Base-by-base conservation (phyloP, 2,113 vertebrate genomes). In the Cynocephalus volans region DNA sequence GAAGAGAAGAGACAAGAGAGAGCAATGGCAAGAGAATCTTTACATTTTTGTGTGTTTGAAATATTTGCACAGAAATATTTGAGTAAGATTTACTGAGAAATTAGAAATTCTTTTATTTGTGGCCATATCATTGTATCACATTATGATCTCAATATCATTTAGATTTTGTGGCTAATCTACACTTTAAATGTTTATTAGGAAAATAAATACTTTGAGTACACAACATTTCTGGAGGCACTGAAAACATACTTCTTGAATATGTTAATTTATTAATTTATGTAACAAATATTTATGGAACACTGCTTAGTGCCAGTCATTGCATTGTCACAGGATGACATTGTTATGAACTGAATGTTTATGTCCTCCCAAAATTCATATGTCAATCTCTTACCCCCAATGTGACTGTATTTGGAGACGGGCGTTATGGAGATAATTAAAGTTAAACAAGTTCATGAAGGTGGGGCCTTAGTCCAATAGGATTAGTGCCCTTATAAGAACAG, bases 171-270 rank as follows among this genome's bases (percentile, higher is more conserved):
- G 18, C 36, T 94, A 93, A 70, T 60, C 8, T 95, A 56, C 2
- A 73, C 15, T 84, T 19, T 80, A 72, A 76, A 86, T 82, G 8
- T 85, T 93, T 77, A 52, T 85, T 94, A 56, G n/a, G 67, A 88
- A 48, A 13, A 88, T 84, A 50, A 33, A 4, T 23, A 26, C 62
- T 75, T 67, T 85, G 48, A 52, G 7, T 83, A 45, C 6, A 0
- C 26, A 83, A 8, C 28, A 69, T 33, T 81, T 81, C 36, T 75
- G 7, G 3, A 65, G 3, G 6, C 5, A 77, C 3, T 88, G 28
- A 60, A 1, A 60, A 41, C 4, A 52, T n/a, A 65, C 69, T 54
- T 88, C 15, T 77, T 87, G 11, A 73, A 23, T 56, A 5, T 48
- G 19, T 58, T 97, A 56, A 80, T 48, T 36, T 6, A 85, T 94